Conservation (phyloP, 2,797 vertebrate genomes). For the Sebastes itinus region DNA sequence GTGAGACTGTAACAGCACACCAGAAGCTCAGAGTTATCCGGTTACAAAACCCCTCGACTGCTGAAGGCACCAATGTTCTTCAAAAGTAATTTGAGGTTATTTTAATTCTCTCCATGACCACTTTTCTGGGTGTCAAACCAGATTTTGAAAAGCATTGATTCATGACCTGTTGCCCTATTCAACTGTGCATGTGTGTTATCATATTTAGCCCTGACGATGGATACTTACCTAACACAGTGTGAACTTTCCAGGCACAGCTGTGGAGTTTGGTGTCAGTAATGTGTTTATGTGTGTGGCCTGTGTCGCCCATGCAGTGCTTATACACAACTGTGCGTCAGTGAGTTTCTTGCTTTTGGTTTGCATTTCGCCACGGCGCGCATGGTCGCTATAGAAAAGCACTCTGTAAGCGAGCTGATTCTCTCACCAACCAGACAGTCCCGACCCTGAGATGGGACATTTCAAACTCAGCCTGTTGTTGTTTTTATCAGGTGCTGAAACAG, state of each 20-base stretch:
- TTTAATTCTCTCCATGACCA: neutral
- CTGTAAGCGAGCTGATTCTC: neutral
- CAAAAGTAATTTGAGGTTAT: neutral
- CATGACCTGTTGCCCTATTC: slow-evolving; percentile 14
- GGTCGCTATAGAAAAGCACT: slow-evolving; percentile 24
- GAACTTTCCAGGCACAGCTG: slow-evolving; percentile 63
- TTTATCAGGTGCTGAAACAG: neutral
- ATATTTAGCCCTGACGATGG: slow-evolving; percentile 20
- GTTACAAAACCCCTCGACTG: slow-evolving; percentile 13
- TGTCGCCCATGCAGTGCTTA: neutral
- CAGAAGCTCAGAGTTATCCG: neutral
- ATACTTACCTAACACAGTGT: slow-evolving; percentile 31
- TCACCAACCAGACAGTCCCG: neutral
- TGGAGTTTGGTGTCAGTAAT: slow-evolving; percentile 40
- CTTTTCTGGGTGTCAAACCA: neutral
- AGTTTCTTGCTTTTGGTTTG: neutral
- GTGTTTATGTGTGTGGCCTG: slow-evolving; percentile 6
- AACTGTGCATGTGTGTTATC: slow-evolving; percentile 3
- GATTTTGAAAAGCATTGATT: slow-evolving; percentile 20
- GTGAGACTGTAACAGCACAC: neutral
- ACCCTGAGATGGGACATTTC: neutral
- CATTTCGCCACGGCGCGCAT: slow-evolving; percentile 1
- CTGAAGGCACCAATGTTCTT: neutral
- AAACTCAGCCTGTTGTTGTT: neutral
- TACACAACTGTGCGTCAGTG: neutral